Base-by-base conservation (phyloP, 2,888 invertebrate genomes). In the Caenorhabditis sinica region DNA sequence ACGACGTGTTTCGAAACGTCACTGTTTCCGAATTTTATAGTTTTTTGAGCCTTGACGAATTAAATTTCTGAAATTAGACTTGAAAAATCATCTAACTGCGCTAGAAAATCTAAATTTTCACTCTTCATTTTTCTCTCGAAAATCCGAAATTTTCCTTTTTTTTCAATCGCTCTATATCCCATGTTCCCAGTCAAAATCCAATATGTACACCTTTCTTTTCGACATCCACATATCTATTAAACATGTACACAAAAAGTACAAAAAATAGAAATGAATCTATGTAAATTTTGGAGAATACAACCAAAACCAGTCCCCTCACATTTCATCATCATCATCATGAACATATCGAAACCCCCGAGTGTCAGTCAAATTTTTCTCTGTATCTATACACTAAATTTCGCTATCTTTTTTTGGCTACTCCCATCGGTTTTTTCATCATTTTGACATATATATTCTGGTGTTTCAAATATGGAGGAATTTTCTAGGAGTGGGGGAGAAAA, bases 401-500 rank as follows among this genome's bases (percentile, higher is more conserved):
- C 49, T 66, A 66, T 66, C 66, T 66, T n/a, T n/a, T n/a, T n/a
- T n/a, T n/a, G n/a, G n/a, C n/a, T n/a, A n/a, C 49, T 13, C 17
- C 30, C 13, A 2, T 33, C 33, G 33, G 36, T 61, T 65, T 68
- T 49, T 49, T 68, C 66, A 51, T 66, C 28, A 43, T 56, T 45
- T 30, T 53, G 66, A 56, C 76, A 45, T 58, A 68, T 65, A n/a
- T n/a, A n/a, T 30, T 66, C 13, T 25, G 23, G 11, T 69, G 69
- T 53, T 69, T 77, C 77, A 69, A 69, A 77, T 40, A 77, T 58
- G 58, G 60, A 33, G 36, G 58, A 76, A 65, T 45, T 23, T 45
- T 17, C 15, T 17, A n/a, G n/a, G 45, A 5, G 1, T 17, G 45
- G 15, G 15, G 17, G 15, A 45, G n/a, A 5, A 45, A 15, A 17